Evolutionary conservation across 1,140 invertebrate genomes (phyloP), one percentile per base, ranked within the genome.

Genomic region (Trissolcus basalis): DNA sequence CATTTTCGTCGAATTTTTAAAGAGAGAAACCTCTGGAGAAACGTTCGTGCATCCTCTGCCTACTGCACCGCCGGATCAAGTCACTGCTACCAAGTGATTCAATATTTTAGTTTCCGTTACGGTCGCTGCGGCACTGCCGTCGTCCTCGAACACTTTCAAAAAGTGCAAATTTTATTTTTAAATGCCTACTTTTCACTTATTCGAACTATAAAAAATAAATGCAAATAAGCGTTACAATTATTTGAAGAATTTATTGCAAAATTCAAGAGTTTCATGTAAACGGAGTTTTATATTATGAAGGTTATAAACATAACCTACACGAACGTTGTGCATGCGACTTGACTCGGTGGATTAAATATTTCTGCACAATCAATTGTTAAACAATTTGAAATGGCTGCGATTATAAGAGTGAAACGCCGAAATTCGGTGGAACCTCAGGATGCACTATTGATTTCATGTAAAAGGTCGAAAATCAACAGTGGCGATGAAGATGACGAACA

Each of bases 31-130:
- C 19, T 27, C 19, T 6, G 19, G 19, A 60, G 16, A 41, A 64
- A 75, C 74, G 63, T 76, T 58, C 61, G 56, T 39, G 71, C 68
- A 77, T 55, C 41, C 54, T 41, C 55, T 35, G 32, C 16, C 16
- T 35, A 44, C 47, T 43, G 35, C 35, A 43, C 54, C 74, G 51
- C 61, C 60, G 14, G 45, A 36, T 27, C 48, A 35, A 53, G 67
- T 65, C 70, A 77, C 58, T 69, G 68, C 59, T 15, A 60, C 59
- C 19, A 72, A 76, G 45, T 58, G 64, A 83, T 82, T 84, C 82
- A 82, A 83, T 84, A 84, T 82, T 83, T 84, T 84, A 84, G 81
- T 83, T 70, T 65, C 11, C 9, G 48, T 43, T 69, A 47, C 78
- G 50, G 48, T 50, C 78, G 61, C 60, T 39, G 36, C 60, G 72